A percentile compares a stretch with the other conserved stretches of the same genome.
phyloP scores from a whole-genome alignment of 2,113 vertebrate genomes.

The Aplodontia rufa region DNA sequence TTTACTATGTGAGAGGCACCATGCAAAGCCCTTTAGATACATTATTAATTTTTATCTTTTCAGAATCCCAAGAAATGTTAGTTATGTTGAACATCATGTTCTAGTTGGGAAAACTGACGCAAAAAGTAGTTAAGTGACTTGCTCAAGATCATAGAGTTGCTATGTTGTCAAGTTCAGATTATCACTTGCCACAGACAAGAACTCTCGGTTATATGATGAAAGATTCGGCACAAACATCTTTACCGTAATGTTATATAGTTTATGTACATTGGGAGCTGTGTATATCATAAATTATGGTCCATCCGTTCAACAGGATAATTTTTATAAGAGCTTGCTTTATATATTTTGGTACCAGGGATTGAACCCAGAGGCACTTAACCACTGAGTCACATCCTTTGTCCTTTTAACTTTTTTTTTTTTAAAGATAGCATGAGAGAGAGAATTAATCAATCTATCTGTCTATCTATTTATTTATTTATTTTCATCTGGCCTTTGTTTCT shows the following conservation, averaged over 20 bases:
- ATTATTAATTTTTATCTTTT: background rate
- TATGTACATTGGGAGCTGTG: background rate
- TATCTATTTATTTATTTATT: too few species aligned
- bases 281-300: background rate
- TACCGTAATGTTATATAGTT: background rate
- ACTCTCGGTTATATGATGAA: constrained; percentile 5
- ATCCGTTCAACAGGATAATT: background rate
- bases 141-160: background rate
- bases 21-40: background rate
- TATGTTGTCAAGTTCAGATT: background rate
- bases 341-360: too few species aligned
- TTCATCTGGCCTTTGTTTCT: too few species aligned
- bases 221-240: background rate
- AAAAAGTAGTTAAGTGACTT: background rate
- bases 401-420: too few species aligned
- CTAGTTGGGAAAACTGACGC: background rate
- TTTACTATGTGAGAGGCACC: background rate
- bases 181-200: background rate
- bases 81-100: background rate
- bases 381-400: too few species aligned
- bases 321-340: too few species aligned
- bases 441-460: too few species aligned
- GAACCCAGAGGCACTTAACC: too few species aligned
- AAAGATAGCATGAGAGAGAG: too few species aligned
- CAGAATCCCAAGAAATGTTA: background rate